phyloP scores from a whole-genome alignment of 2,888 invertebrate species.

The Nephrotoma appendiculata region DNA sequence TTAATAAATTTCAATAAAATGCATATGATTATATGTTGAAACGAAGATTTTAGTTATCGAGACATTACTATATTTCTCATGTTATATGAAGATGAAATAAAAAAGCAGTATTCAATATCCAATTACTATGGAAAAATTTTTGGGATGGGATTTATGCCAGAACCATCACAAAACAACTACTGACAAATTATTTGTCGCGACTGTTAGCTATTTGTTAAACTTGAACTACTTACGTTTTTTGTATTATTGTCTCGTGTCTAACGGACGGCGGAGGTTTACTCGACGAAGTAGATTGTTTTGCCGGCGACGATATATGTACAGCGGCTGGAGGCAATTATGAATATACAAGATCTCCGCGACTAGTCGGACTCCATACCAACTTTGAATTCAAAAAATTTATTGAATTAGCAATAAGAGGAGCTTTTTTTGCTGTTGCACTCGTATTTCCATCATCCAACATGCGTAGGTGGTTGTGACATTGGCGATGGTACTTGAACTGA shows the following conservation, averaged over 20 bases:
- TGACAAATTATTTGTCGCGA: constrained; percentile 2
- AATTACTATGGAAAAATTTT: too few relatives aligned
- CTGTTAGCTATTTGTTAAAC: not conserved
- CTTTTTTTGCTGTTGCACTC: constrained; percentile 10
- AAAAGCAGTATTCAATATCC: too few relatives aligned
- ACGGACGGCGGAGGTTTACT: constrained; percentile 10
- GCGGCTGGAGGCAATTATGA: not conserved
- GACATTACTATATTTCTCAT: too few relatives aligned
- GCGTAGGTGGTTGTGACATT: constrained; percentile 14
- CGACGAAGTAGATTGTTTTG: constrained; percentile 7
- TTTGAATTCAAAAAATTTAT: constrained; percentile 1
- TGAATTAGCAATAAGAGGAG: not conserved
- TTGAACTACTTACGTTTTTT: not conserved
- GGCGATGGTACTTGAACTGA: constrained; percentile 10
- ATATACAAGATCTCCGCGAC: not conserved
- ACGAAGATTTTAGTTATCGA: too few relatives aligned
- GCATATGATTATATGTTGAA: too few relatives aligned
- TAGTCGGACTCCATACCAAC: not conserved
- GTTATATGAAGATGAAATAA: too few relatives aligned
- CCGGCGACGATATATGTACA: not conserved
- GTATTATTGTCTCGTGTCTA: constrained; percentile 8
- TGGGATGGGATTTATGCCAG: too few relatives aligned
- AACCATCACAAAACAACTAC: too few relatives aligned
- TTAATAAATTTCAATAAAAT: too few relatives aligned
- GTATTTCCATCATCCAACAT: constrained; percentile 13